phyloP scores from a whole-genome alignment of 2,797 vertebrate species.

The Hylomyscus alleni region DNA sequence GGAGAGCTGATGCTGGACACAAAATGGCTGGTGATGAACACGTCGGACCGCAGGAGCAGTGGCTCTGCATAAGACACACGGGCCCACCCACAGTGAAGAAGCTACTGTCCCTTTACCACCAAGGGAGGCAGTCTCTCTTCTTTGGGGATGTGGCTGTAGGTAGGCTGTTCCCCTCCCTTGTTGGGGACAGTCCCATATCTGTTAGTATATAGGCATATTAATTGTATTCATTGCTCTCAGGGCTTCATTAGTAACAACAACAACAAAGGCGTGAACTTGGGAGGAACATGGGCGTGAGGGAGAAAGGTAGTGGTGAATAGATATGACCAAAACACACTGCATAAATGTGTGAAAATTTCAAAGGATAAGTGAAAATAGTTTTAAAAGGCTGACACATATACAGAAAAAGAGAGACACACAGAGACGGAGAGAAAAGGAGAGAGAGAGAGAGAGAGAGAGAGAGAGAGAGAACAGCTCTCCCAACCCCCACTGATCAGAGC shows the following conservation, averaged over 20 bases:
- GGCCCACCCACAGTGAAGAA: not conserved
- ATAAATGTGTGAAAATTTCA: not conserved
- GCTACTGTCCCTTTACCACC: not conserved
- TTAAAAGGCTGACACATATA: not conserved
- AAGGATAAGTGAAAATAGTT: not conserved
- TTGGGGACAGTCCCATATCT: not conserved
- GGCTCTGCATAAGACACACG: not conserved
- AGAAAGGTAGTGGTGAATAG: not conserved
- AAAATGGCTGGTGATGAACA: too few species aligned
- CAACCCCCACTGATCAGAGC: not conserved
- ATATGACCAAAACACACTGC: not conserved
- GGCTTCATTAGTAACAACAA: not conserved
- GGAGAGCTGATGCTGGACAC: not conserved
- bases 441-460: accelerated
- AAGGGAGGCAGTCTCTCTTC: not conserved
- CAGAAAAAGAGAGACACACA: not conserved
- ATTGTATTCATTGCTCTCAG: not conserved
- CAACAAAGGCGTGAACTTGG: not conserved
- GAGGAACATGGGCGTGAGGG: not conserved
- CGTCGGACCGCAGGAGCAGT: not conserved
- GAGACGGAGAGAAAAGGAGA: not conserved
- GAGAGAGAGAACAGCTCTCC: too few species aligned
- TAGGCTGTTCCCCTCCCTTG: not conserved
- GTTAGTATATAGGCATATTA: not conserved
- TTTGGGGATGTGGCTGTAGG: not conserved